phyloP scores from a whole-genome alignment of 2,888 invertebrate species.

The Epinotia demarniana region DNA sequence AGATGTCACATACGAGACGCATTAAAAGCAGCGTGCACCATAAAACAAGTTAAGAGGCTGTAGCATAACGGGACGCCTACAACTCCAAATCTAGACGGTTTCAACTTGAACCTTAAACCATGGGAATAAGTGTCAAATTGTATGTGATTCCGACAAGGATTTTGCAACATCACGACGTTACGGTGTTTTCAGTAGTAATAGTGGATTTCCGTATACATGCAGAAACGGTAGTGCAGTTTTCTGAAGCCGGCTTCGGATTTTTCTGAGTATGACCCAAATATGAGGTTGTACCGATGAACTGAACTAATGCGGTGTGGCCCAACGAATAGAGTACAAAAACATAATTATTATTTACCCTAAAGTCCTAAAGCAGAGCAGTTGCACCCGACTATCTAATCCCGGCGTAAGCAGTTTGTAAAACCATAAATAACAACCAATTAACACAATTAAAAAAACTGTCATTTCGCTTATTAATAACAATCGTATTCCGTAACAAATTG shows the following conservation, averaged over 20 bases:
- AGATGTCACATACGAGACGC: slow-evolving; percentile 7
- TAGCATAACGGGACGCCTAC: slow-evolving; percentile 14
- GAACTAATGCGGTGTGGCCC: too few species aligned
- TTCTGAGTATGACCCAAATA: too few species aligned
- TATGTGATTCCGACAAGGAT: not conserved
- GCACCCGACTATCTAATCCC: too few species aligned
- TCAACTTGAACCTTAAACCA: not conserved
- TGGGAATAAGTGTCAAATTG: not conserved
- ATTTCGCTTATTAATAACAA: slow-evolving; percentile 34
- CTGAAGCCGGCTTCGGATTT: too few species aligned
- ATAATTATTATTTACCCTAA: too few species aligned
- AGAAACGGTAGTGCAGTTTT: not conserved
- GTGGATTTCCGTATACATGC: not conserved
- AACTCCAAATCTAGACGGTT: not conserved
- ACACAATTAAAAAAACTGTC: slow-evolving; percentile 30
- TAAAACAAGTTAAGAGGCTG: slow-evolving; percentile 21
- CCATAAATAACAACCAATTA: slow-evolving; percentile 26
- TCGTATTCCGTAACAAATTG: slow-evolving; percentile 30
- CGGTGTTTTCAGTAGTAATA: not conserved
- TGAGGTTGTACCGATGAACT: too few species aligned
- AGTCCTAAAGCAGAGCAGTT: too few species aligned
- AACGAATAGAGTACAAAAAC: too few species aligned
- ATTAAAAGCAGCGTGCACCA: slow-evolving; percentile 13
- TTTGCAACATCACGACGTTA: not conserved
- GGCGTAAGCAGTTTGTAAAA: not conserved